Evolutionary conservation across 2,888 invertebrate genomes (phyloP), one percentile per base, ranked within the genome.

Genomic region (Yponomeuta sedellus): DNA sequence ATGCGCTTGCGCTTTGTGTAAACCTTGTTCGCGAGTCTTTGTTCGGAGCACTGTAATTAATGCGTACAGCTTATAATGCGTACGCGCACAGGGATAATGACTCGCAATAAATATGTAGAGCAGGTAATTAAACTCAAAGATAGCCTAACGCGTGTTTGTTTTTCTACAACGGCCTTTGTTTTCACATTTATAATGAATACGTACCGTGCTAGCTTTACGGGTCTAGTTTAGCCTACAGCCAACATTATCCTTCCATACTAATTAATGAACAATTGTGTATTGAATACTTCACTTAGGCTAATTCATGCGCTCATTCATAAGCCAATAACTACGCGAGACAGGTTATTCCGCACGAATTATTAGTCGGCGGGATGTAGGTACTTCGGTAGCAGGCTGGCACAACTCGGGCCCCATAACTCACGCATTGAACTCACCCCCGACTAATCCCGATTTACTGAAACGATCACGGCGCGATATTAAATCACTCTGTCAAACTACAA

Each of bases 401-500:
- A 80, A 81, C 44, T 78, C 77, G 19, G 66, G 75, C 77, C 79
- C 81, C 81, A 86, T 86, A 85, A 86, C 77, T 86, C 82, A 85
- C 81, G 80, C 75, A 80, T 83, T 78, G 77, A 77, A 75, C 80
- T 78, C 80, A 76, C 77, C 80, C 82, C 78, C 74, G 79, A 81
- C 82, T 85, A 86, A 87, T 85, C 83, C 84, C 83, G 85, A 84
- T 84, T 84, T 84, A 85, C 80, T 85, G 85, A 82, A 87, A 84
- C 87, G 83, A 87, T 84, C 83, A 79, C 77, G 81, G 74, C 70
- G 71, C 82, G 79, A 83, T 85, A 86, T 84, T 88, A 88, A 87
- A 88, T 89, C 87, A 88, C 84, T 83, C 81, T 85, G 88, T 89
- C 86, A 87, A 83, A 86, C 83, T 86, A 84, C 84, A 85, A 84